Percentiles rank a stretch among this genome's conserved stretches.
Evolutionary conservation across 2,797 vertebrate genomes (phyloP).

Genomic region (Monodelphis domestica): DNA sequence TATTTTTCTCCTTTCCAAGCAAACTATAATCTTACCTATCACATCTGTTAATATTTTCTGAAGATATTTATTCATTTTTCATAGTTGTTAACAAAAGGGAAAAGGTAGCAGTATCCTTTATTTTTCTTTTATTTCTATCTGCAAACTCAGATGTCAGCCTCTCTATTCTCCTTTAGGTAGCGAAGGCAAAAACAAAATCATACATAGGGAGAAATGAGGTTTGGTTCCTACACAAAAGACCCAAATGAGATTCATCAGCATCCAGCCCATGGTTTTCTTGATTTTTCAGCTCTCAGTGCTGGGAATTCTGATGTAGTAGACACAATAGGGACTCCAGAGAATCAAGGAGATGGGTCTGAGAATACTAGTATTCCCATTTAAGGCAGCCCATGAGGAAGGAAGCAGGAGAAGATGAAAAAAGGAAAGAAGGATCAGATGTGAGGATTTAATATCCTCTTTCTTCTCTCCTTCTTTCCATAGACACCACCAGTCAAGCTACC

Average conservation of each 20-base stretch:
- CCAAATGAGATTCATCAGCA: neutral
- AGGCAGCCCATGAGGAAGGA: neutral
- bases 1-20: neutral
- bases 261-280: neutral
- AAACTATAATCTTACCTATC: neutral
- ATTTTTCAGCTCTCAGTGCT: too few species aligned
- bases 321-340: neutral
- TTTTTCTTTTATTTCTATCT: neutral
- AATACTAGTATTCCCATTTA: neutral
- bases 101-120: neutral
- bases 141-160: neutral
- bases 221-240: neutral
- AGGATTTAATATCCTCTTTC: neutral
- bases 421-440: neutral
- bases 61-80: neutral
- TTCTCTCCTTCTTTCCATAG: neutral
- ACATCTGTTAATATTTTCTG: neutral
- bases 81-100: neutral
- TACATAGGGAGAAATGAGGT: neutral
- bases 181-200: neutral
- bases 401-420: neutral
- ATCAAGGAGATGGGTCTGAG: neutral
- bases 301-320: neutral
- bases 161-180: neutral
- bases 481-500: neutral